Evolutionary conservation across 2,797 vertebrate genomes (phyloP).

Genomic region (Muscicapa striata): DNA sequence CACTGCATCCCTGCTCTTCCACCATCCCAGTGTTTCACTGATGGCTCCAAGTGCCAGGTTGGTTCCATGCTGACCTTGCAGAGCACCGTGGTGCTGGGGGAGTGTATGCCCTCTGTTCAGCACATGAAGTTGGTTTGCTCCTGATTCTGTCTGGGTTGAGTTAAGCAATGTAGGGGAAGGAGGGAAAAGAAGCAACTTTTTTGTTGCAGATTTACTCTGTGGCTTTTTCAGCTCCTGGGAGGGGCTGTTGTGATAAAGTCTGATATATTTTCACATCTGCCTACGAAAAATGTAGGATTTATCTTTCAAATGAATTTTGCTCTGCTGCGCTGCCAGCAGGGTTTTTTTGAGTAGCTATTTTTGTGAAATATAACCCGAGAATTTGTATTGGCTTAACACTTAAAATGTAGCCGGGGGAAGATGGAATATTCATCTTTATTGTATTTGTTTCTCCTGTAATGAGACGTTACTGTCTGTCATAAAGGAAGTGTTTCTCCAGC

Average conservation of each 20-base stretch:
- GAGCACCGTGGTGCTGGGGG: fast-evolving
- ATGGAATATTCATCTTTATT: conserved; percentile 46
- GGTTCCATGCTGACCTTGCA: neutral
- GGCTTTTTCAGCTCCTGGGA: neutral
- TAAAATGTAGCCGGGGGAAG: conserved; percentile 38
- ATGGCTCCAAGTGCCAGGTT: neutral
- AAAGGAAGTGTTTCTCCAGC: neutral
- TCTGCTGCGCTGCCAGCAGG: neutral
- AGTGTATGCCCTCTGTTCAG: neutral
- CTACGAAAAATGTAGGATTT: conserved; percentile 6
- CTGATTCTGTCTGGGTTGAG: neutral
- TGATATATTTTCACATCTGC: conserved; percentile 20
- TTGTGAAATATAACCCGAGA: conserved; percentile 31
- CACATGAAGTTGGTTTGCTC: neutral
- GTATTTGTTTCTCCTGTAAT: conserved; percentile 43
- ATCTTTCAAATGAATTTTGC: conserved; percentile 20
- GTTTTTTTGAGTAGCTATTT: conserved; percentile 29
- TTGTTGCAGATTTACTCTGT: neutral
- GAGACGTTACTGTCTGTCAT: conserved; percentile 9
- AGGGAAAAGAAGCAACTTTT: neutral
- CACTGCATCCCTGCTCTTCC: neutral
- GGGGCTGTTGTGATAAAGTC: neutral
- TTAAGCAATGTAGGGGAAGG: neutral
- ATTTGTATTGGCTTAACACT: conserved; percentile 33
- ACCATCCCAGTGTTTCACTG: neutral